Evolutionary conservation across 2,797 vertebrate genomes (phyloP).

Genomic region (Sebastiscus albofasciatus): DNA sequence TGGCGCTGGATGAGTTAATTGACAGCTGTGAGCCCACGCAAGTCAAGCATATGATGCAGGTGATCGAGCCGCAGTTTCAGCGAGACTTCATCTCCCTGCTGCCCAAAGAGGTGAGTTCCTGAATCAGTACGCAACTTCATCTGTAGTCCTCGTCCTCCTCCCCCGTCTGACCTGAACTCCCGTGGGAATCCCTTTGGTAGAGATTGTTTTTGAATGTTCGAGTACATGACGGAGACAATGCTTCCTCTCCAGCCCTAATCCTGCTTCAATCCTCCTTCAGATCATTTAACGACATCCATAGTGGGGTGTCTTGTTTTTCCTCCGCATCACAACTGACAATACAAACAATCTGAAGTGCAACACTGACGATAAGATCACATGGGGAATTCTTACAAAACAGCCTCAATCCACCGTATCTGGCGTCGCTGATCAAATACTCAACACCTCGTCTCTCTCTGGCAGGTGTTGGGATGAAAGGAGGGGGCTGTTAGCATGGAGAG

Average conservation of each 20-base stretch:
- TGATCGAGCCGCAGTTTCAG: constrained; percentile 99
- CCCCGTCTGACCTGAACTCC: constrained; percentile 6
- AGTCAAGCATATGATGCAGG: constrained; percentile 99
- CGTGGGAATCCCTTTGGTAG: not conserved
- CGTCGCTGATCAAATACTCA: constrained; percentile 54
- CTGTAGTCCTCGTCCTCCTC: not conserved
- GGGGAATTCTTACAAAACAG: constrained; percentile 41
- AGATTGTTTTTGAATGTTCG: constrained; percentile 5
- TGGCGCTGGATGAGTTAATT: constrained; percentile 99
- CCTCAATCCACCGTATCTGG: constrained; percentile 38
- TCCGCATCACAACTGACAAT: constrained; percentile 48
- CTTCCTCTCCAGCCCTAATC: constrained; percentile 18
- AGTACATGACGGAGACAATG: not conserved
- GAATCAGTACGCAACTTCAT: not conserved
- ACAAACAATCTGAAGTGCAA: constrained; percentile 55
- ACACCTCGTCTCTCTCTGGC: constrained; percentile 39
- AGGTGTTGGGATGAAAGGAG: constrained; percentile 44
- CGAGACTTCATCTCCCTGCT: constrained; percentile 99
- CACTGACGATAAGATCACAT: constrained; percentile 54
- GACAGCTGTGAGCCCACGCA: constrained; percentile 99
- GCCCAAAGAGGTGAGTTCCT: constrained; percentile 95
- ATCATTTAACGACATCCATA: constrained; percentile 29
- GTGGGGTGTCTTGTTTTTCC: constrained; percentile 31
- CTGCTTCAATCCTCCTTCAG: constrained; percentile 10
- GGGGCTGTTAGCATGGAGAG: not conserved